Base-by-base conservation (phyloP, 2,888 invertebrate genomes). In the Choreutis nemorana region DNA sequence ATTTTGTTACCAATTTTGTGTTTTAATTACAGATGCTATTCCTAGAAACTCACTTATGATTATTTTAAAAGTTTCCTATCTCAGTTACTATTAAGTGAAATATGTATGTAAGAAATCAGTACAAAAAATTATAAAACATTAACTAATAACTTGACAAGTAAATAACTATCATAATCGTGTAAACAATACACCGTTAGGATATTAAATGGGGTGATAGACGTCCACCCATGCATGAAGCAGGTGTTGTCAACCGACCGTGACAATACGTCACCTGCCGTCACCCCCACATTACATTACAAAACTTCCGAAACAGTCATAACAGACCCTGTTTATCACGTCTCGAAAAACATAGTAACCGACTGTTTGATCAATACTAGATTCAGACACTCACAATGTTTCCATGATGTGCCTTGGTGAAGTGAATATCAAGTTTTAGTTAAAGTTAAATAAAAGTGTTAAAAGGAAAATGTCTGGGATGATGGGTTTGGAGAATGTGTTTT, bases 401-500 rank as follows among this genome's bases (percentile, higher is more conserved):
- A 71, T 51, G 61, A 71, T 67, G 64, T 59, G 52, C 54, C 40
- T 44, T 54, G 48, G 49, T n/a, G n/a, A n/a, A n/a, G n/a, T n/a
- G n/a, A n/a, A n/a, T n/a, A n/a, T n/a, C n/a, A n/a, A n/a, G n/a
- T n/a, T n/a, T n/a, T n/a, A n/a, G n/a, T n/a, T n/a, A n/a, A n/a
- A n/a, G n/a, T n/a, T n/a, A n/a, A n/a, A n/a, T n/a, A n/a, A n/a
- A n/a, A n/a, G n/a, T n/a, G n/a, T n/a, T n/a, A n/a, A n/a, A n/a
- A n/a, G n/a, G 37, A 72, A 63, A 61, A 78, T 78, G 78, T 59
- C 77, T 29, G 75, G 77, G 52, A 72, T n/a, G n/a, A n/a, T 80
- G 77, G 77, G 65, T 28, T 73, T 78, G 51, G 80, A 80, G 52
- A 75, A 71, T 49, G 77, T 80, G 55, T 79, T 80, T 53, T 80